These are phyloP conservation scores for Pomacea canaliculata DNA, from an alignment of 2,888 invertebrate species.

Conservation along the genomic window DNA sequence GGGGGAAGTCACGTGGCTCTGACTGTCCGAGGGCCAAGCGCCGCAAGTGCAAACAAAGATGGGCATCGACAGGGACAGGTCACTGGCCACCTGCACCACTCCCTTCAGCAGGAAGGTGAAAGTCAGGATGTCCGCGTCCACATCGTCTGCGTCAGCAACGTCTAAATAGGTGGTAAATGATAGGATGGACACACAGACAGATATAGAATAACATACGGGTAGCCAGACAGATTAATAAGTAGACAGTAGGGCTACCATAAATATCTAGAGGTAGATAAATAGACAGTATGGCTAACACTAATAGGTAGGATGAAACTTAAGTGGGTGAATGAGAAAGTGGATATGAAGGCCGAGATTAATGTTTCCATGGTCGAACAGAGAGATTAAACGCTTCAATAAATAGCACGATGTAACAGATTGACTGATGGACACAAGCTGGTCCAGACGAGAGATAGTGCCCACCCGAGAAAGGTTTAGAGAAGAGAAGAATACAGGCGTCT, in stretches of 20 bases:
- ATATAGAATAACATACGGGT: background rate
- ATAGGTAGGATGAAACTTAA: too few relatives aligned
- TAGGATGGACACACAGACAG: background rate
- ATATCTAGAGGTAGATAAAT: background rate
- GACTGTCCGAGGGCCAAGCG: conserved; percentile 3
- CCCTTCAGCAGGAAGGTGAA: conserved; percentile 10
- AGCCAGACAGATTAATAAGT: background rate
- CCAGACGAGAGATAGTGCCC: too few relatives aligned
- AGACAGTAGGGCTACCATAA: background rate
- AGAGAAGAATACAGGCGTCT: background rate
- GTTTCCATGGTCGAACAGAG: too few relatives aligned
- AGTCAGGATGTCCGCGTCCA: background rate
- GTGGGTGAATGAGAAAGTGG: too few relatives aligned
- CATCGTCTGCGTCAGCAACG: background rate
- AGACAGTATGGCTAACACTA: background rate
- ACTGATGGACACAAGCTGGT: too few relatives aligned
- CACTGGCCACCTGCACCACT: background rate
- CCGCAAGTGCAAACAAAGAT: conserved; percentile 1
- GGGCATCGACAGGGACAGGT: background rate
- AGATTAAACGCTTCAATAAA: too few relatives aligned
- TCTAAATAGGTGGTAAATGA: background rate
- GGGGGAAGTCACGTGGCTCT: background rate
- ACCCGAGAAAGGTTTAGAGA: too few relatives aligned
- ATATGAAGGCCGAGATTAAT: too few relatives aligned
- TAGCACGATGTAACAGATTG: too few relatives aligned